Evolutionary conservation across 2,888 invertebrate genomes (phyloP), one percentile per base, ranked within the genome.

Genomic region (Yponomeuta evonymella): DNA sequence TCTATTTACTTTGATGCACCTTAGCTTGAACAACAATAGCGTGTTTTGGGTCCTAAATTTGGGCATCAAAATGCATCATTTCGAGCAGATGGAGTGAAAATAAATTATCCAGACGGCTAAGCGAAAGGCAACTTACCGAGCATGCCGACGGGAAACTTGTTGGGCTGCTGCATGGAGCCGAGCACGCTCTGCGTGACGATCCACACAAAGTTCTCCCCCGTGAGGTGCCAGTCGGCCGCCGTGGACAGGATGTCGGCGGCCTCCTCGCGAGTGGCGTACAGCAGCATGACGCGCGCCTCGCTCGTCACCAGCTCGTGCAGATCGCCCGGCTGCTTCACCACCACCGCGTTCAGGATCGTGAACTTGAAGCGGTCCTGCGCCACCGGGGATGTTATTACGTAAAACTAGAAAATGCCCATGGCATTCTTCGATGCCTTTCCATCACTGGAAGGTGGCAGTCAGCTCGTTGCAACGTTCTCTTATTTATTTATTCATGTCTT

Each of bases 141-240:
- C 97, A 98, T 97, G 72, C 98, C 98, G 48, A 97, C 95, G 0
- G 98, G 98, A 86, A 98, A 98, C 83, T 97, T 91, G 78, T 91
- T 89, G 3, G 90, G 86, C 75, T 87, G 89, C 73, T 96, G 95
- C 80, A 95, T 94, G 77, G 96, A 96, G 79, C 96, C 96, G 73
- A 98, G 96, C 75, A 98, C 98, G 82, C 97, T 97, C 86, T 98
- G 98, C 70, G 98, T 98, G 30, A 98, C 98, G 72, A 98, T 97
- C 98, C 98, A 98, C 11, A 98, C 97, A 87, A 98, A 98, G 86
- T 98, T 98, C 87, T 98, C 97, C 10, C 96, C 96, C 5, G 96
- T 97, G 74, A 97, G 94, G 76, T 96, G 96, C 77, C 95, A 93
- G 77, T 95, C 95, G 72, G 94, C 93, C 3, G 97, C 97, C 48